Evolutionary conservation across 2,797 vertebrate species (phyloP), one percentile per base, ranked within the genome.

Genomic region (Acomys russatus): DNA sequence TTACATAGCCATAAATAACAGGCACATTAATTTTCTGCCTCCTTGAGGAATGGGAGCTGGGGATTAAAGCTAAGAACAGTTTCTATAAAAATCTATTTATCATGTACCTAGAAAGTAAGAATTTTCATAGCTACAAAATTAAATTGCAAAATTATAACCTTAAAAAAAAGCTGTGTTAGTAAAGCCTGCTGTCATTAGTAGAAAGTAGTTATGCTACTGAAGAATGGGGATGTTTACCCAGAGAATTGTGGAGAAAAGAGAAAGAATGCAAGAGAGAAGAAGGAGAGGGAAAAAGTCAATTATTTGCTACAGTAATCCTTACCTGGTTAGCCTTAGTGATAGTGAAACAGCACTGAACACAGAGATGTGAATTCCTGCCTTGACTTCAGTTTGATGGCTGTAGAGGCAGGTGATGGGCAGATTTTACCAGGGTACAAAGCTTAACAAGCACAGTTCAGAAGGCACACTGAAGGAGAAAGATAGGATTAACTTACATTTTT

Each of bases 51-150:
- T 92, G 63, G 59, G 86, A 96, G 35, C 68, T 97, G 73, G 54
- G 82, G 74, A 87, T 96, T 95, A 97, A 96, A 96, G 64, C 83
- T 92, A 96, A 96, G 92, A 96, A 95, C 22, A 80, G 86, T 96
- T 96, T 94, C 92, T 96, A 95, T 90, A 92, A 94, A 94, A 95
- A 96, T 94, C 66, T 74, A 95, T 97, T 97, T 96, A 92, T 98
- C 96, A 96, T 89, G 74, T 83, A 96, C 59, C 92, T 97, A 94
- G 74, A 73, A 94, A 92, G 95, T 51, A 92, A 96, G 83, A 94
- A 96, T 87, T 96, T 94, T 95, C 88, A 89, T 87, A 84, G 91
- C 15, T 66, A 84, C 66, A 95, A 91, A 96, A 95, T 90, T 92
- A 38, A 94, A 94, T 94, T 82, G 35, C 20, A 96, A 96, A 96